A percentile compares a stretch with the other conserved stretches of the same genome.
These are phyloP conservation scores for Brachionus plicatilis DNA, from an alignment of 1,140 invertebrate species.

Conservation along the genomic window DNA sequence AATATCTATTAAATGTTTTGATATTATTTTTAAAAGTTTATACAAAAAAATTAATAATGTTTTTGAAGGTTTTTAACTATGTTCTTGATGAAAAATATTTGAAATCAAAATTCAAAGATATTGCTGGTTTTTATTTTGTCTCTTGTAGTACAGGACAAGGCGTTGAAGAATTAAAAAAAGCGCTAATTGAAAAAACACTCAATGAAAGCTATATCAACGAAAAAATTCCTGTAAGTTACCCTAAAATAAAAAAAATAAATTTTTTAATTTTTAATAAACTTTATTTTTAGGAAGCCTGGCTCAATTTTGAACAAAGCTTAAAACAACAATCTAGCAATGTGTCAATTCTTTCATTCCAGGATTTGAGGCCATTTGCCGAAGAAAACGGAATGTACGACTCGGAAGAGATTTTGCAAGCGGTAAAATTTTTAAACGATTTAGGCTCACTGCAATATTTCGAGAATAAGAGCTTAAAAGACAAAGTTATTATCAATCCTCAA, in stretches of 20 bases:
- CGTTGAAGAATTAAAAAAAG: conserved; percentile 19
- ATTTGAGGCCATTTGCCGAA: conserved; percentile 9
- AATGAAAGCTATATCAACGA: conserved; percentile 44
- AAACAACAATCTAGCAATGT: neutral
- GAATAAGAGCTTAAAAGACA: conserved; percentile 47
- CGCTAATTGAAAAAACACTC: neutral
- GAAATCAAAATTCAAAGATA: conserved; percentile 47
- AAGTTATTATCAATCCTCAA: conserved; percentile 54
- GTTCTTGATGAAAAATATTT: conserved; percentile 45
- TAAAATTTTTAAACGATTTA: conserved; percentile 52
- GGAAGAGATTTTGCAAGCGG: conserved; percentile 46
- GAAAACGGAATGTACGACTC: conserved; percentile 6
- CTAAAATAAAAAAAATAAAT: too few relatives aligned
- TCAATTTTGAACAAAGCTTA: conserved; percentile 29
- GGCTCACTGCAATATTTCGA: conserved; percentile 54
- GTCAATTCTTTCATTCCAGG: too few relatives aligned
- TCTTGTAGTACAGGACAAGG: conserved; percentile 48
- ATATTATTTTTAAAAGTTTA: too few relatives aligned
- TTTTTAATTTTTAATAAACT: neutral
- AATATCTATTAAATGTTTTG: too few relatives aligned
- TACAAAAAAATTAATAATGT: neutral
- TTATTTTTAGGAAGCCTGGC: conserved; percentile 44
- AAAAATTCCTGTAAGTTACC: conserved; percentile 45
- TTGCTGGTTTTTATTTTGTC: conserved; percentile 49
- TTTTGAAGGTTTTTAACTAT: conserved; percentile 10